phyloP scores from a whole-genome alignment of 2,888 invertebrate species.

The Thelaira solivaga region DNA sequence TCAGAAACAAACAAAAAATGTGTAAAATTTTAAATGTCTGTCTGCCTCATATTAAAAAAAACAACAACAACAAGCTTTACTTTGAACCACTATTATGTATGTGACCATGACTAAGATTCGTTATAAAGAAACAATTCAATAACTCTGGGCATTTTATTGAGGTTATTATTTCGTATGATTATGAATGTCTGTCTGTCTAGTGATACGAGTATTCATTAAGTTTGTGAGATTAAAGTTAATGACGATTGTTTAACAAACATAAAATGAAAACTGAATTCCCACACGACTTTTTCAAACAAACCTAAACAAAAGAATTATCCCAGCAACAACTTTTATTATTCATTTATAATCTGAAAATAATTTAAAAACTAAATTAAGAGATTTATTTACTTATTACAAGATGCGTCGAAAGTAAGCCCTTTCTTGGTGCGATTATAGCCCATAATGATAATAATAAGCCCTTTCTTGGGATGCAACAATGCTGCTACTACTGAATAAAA shows the following conservation, averaged over 20 bases:
- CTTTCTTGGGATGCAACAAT: no score
- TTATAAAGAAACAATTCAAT: neutral
- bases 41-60: no score
- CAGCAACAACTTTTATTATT: no score
- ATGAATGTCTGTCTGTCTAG: neutral
- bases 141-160: constrained; percentile 4
- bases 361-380: no score
- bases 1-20: no score
- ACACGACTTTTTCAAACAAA: neutral
- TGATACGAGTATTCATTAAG: constrained; percentile 8
- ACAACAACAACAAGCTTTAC: neutral
- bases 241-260: neutral
- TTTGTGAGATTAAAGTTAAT: constrained; percentile 5
- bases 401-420: no score
- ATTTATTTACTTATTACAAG: no score
- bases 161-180: neutral
- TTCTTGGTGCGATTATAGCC: no score
- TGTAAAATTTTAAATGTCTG: no score
- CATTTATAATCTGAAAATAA: no score
- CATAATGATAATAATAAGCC: no score
- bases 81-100: neutral
- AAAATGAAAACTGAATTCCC: constrained; percentile 17
- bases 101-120: neutral
- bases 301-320: neutral
- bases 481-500: no score